Percentiles rank a stretch among this genome's conserved stretches.
Conservation (phyloP, 2,113 vertebrate genomes). For the Terrapene triunguis region DNA sequence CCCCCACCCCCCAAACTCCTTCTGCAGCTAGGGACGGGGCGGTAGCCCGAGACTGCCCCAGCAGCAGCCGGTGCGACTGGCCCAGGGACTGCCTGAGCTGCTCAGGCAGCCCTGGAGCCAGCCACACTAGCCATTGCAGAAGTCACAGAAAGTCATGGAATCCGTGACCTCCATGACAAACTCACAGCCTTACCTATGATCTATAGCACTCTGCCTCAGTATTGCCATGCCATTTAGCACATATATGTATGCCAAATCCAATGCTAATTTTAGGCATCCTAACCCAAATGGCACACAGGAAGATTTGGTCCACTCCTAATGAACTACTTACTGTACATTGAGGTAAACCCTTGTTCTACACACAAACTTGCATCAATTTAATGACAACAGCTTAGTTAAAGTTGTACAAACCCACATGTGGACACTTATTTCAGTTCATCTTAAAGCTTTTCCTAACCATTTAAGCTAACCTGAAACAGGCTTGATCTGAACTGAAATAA, state of each 20-base stretch:
- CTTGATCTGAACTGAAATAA: not conserved
- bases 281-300: not conserved
- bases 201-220: not conserved
- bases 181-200: not conserved
- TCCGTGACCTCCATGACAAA: no score
- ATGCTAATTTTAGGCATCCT: not conserved
- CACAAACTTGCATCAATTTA: not conserved
- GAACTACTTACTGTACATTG: not conserved
- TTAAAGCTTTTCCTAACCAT: not conserved
- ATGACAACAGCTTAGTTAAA: not conserved
- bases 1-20: no score
- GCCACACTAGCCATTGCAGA: no score
- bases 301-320: not conserved
- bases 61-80: no score
- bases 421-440: not conserved
- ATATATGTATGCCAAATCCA: not conserved
- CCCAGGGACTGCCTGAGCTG: no score
- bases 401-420: not conserved
- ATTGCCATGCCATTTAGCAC: not conserved
- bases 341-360: fast-evolving
- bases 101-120: no score
- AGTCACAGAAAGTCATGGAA: no score
- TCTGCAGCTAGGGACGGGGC: no score
- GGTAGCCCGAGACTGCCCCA: no score
- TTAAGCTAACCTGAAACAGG: not conserved